These are phyloP conservation scores for Paedocypris micromegethes DNA, from an alignment of 2,797 vertebrate species.

Conservation along the genomic window DNA sequence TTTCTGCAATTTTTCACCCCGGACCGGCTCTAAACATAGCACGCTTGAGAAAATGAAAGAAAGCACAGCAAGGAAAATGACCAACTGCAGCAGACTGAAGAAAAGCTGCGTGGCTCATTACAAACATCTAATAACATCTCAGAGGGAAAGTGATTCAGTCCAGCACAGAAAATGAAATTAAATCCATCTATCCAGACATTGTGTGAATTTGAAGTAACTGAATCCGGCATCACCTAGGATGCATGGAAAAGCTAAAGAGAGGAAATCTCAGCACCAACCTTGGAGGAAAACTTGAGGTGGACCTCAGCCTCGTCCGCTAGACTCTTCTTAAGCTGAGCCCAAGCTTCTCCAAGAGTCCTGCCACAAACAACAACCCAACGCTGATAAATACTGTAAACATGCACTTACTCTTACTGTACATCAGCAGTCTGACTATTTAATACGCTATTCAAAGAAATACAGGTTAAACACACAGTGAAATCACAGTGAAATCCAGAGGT, in stretches of 20 bases:
- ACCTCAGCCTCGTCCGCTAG: constrained; percentile 93
- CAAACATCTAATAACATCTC: constrained; percentile 26
- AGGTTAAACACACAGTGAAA: no score
- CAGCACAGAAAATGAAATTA: constrained; percentile 15
- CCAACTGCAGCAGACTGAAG: constrained; percentile 11
- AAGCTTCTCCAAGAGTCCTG: constrained; percentile 92
- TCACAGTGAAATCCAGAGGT: no score
- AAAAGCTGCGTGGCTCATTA: constrained; percentile 29
- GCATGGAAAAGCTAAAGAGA: constrained; percentile 1
- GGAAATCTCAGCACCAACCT: constrained; percentile 64
- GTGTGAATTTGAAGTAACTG: background rate
- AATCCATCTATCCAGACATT: background rate
- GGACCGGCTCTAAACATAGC: constrained; percentile 14
- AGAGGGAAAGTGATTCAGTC: constrained; percentile 13
- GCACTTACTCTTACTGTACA: background rate
- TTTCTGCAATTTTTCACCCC: constrained; percentile 18
- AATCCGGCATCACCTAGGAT: constrained; percentile 1
- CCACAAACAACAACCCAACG: constrained; percentile 15
- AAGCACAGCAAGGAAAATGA: constrained; percentile 10
- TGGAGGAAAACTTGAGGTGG: constrained; percentile 96
- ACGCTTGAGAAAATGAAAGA: constrained; percentile 5
- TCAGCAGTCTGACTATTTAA: no score
- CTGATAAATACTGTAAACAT: background rate
- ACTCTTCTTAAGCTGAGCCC: constrained; percentile 95
- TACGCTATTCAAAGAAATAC: no score